These are phyloP conservation scores for Drosophila melanosoma DNA, from an alignment of 2,888 invertebrate species.

Conservation along the genomic window DNA sequence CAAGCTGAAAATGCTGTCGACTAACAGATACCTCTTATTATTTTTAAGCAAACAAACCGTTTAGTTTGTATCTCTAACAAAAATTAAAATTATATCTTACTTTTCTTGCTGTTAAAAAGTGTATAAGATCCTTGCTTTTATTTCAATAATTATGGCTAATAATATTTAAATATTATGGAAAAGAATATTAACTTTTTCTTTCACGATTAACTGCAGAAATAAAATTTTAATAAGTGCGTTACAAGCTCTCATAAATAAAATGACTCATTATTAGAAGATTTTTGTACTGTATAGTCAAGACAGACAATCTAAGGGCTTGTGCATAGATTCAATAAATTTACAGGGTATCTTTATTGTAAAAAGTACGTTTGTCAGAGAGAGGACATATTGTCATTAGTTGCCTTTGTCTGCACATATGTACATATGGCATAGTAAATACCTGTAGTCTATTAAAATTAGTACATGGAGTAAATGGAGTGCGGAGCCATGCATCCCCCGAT, in stretches of 20 bases:
- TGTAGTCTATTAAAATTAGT: constrained; percentile 58
- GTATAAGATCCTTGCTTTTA: not conserved
- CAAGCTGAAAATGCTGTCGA: not conserved
- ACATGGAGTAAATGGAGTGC: constrained; percentile 71
- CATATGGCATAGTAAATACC: not conserved
- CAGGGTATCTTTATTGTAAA: constrained; percentile 36
- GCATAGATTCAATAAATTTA: not conserved
- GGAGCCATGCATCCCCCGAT: constrained; percentile 17
- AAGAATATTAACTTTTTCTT: not conserved
- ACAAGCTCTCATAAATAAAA: not conserved
- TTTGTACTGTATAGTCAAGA: not conserved
- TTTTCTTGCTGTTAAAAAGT: not conserved
- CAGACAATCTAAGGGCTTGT: not conserved
- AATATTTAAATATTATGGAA: not conserved
- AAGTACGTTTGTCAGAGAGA: constrained; percentile 39
- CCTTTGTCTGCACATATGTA: constrained; percentile 2
- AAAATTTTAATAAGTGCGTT: not conserved
- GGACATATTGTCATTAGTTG: constrained; percentile 61
- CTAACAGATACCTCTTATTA: not conserved
- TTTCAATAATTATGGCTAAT: not conserved
- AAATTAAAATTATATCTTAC: too few species aligned
- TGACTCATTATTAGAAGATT: fast-evolving
- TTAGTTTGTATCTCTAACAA: not conserved
- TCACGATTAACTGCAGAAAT: not conserved
- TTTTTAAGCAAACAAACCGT: not conserved